Conservation (phyloP, 2,113 vertebrate genomes). For the Crotalus horridus region DNA sequence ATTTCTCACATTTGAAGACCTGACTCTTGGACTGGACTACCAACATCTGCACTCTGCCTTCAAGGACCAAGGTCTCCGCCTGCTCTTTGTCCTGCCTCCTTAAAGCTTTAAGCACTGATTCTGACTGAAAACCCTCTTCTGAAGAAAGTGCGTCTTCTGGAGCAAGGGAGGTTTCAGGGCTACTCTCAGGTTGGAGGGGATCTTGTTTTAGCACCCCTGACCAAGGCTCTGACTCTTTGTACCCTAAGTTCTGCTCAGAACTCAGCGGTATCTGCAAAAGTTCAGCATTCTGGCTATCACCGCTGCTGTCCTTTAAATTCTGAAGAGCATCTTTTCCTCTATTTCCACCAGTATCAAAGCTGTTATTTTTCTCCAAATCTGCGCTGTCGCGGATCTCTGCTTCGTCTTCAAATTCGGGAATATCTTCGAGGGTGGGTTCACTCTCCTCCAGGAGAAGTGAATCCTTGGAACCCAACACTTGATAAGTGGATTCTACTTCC, state of each 20-base stretch:
- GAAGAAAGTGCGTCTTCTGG: rapidly evolving
- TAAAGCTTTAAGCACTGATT: conserved; percentile 74
- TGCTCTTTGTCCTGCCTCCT: conserved; percentile 88
- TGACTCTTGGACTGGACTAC: conserved; percentile 76
- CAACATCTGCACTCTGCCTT: conserved; percentile 91
- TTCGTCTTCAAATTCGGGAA: conserved; percentile 63
- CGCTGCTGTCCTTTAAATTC: rapidly evolving
- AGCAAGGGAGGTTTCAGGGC: background rate
- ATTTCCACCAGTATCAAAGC: rapidly evolving
- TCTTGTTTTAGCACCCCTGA: conserved; percentile 27
- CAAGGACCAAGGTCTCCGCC: conserved; percentile 83
- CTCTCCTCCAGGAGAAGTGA: conserved; percentile 56
- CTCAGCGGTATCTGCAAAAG: background rate
- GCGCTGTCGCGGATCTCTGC: conserved; percentile 15
- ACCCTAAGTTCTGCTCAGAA: background rate
- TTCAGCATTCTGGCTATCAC: background rate
- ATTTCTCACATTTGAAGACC: conserved; percentile 77
- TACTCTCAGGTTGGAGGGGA: conserved; percentile 4
- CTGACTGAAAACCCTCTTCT: conserved; percentile 46
- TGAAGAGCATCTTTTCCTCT: background rate
- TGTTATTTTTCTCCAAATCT: conserved; percentile 13
- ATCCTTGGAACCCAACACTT: conserved; percentile 48
- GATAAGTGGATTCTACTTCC: conserved; percentile 14
- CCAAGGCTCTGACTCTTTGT: conserved; percentile 39
- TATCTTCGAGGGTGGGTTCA: conserved; percentile 30